Conservation (phyloP, 2,888 invertebrate species). For the Tachina fera region DNA sequence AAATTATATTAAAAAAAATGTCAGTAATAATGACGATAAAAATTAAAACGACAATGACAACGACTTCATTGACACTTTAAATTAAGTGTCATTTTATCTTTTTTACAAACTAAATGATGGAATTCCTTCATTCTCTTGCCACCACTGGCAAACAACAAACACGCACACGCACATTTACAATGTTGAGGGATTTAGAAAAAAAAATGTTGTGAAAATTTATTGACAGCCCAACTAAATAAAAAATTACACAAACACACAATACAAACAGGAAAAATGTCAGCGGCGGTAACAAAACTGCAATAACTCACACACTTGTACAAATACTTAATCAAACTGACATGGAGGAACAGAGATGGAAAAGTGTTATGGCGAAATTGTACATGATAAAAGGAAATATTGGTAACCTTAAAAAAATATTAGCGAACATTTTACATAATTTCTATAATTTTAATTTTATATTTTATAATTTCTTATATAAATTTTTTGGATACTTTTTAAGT, state of each 20-base stretch:
- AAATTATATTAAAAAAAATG: constrained; percentile 31
- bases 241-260: constrained; percentile 45
- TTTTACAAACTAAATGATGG: constrained; percentile 56
- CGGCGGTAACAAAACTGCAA: not conserved
- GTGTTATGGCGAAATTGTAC: not conserved
- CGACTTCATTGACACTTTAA: constrained; percentile 77
- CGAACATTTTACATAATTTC: too few species aligned
- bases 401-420: too few species aligned
- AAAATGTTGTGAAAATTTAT: constrained; percentile 50
- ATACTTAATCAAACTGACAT: constrained; percentile 47
- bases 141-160: not conserved
- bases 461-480: not conserved
- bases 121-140: constrained; percentile 14
- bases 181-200: constrained; percentile 11
- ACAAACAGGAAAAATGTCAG: not conserved
- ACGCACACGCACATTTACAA: constrained; percentile 13
- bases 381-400: not conserved
- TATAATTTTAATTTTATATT: not conserved
- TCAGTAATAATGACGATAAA: constrained; percentile 43
- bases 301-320: constrained; percentile 34
- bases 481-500: too few species aligned
- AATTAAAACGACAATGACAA: constrained; percentile 50
- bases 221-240: constrained; percentile 57
- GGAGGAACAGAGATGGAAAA: not conserved
- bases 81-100: constrained; percentile 79